Conservation (phyloP, 2,113 vertebrate species). For the Salvelinus fontinalis region DNA sequence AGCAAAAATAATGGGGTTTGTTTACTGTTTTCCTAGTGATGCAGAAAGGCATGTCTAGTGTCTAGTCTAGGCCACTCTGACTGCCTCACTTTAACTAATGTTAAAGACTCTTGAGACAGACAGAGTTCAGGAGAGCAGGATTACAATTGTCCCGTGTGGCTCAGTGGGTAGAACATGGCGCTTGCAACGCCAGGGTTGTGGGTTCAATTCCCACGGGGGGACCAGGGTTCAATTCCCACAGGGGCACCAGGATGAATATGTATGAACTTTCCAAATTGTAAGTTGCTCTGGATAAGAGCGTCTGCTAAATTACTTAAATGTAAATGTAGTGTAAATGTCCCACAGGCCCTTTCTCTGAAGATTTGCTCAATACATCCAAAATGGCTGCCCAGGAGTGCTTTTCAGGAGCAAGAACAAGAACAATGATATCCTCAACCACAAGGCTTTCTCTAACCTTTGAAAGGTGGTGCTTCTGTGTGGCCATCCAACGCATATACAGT, state of each 20-base stretch:
- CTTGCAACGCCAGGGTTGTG: too few species aligned
- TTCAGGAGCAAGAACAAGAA: neutral
- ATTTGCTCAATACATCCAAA: neutral
- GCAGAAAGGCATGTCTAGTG: conserved; percentile 26
- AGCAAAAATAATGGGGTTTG: conserved; percentile 36
- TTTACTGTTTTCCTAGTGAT: conserved; percentile 12
- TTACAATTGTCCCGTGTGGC: conserved; percentile 29
- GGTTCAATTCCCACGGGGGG: too few species aligned
- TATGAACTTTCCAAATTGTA: too few species aligned
- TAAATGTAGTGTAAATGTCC: too few species aligned
- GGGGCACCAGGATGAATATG: too few species aligned
- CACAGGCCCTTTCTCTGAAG: conserved; percentile 3
- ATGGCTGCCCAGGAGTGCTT: neutral
- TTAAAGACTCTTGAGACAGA: conserved; percentile 22
- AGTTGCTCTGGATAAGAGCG: too few species aligned
- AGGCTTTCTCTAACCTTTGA: neutral
- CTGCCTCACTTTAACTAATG: neutral
- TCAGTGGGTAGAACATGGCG: too few species aligned
- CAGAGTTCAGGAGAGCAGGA: neutral
- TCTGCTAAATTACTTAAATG: too few species aligned
- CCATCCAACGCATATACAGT: too few species aligned
- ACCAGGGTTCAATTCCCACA: too few species aligned
- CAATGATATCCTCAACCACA: neutral
- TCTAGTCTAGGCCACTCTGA: conserved; percentile 9
- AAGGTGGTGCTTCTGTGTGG: neutral